phyloP scores from a whole-genome alignment of 2,113 vertebrate genomes.

The Xiphophorus couchianus region DNA sequence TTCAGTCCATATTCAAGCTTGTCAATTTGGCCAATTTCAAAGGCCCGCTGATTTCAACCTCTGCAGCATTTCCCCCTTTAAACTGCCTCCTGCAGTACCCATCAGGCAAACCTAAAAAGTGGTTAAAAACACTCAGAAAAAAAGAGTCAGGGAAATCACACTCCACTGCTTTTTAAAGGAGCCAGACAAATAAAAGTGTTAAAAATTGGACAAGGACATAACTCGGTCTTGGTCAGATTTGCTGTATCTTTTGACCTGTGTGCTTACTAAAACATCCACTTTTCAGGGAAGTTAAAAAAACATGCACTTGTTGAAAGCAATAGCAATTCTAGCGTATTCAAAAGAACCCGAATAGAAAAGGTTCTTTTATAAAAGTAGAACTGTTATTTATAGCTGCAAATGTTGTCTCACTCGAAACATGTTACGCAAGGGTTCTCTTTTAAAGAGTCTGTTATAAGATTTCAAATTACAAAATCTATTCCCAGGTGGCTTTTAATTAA shows the following conservation, averaged over 20 bases:
- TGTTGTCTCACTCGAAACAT: not conserved
- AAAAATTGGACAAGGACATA: slow-evolving; percentile 33
- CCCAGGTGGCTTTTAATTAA: no score
- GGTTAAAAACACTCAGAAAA: slow-evolving; percentile 28
- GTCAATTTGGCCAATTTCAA: slow-evolving; percentile 63
- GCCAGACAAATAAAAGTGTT: slow-evolving; percentile 33
- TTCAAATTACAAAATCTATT: no score
- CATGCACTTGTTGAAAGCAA: not conserved
- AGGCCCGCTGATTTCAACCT: slow-evolving; percentile 65
- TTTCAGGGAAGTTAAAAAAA: not conserved
- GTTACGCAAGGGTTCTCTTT: not conserved
- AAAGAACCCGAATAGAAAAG: no score
- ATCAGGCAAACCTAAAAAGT: slow-evolving; percentile 30
- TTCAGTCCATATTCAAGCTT: slow-evolving; percentile 49
- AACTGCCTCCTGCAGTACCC: slow-evolving; percentile 35
- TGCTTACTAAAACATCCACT: not conserved
- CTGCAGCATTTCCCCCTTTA: slow-evolving; percentile 20
- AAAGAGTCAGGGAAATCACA: slow-evolving; percentile 23
- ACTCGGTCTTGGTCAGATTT: not conserved
- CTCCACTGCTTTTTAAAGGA: slow-evolving; percentile 33
- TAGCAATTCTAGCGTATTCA: no score
- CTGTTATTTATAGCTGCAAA: not conserved
- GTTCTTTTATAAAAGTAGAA: no score
- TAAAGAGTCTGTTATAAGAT: not conserved
- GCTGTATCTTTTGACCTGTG: not conserved